phyloP scores from a whole-genome alignment of 2,797 vertebrate genomes.

The Microtus californicus region DNA sequence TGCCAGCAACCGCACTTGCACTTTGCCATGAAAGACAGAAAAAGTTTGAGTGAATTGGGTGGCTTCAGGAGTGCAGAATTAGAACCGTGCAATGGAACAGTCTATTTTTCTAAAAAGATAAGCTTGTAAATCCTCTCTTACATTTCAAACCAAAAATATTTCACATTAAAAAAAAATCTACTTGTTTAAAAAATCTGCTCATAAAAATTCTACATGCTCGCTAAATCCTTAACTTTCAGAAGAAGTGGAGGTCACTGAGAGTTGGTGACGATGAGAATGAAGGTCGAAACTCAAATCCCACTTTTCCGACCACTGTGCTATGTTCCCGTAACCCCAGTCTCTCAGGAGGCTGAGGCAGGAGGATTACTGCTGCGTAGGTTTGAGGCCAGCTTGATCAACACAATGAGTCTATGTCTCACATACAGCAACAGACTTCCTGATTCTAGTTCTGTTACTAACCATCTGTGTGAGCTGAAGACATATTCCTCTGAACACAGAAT shows the following conservation, averaged over 20 bases:
- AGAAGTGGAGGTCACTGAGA: background rate
- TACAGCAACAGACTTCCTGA: background rate
- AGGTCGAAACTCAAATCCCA: conserved; percentile 48
- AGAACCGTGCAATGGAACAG: background rate
- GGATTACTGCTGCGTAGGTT: background rate
- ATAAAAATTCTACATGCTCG: background rate
- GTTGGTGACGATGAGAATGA: background rate
- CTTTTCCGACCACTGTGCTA: background rate
- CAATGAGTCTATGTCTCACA: background rate
- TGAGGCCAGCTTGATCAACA: background rate
- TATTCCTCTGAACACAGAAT: background rate
- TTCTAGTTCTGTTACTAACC: conserved; percentile 13
- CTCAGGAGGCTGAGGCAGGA: background rate
- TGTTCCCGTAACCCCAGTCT: background rate
- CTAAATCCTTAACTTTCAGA: conserved; percentile 44
- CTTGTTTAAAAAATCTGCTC: background rate
- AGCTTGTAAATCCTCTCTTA: background rate
- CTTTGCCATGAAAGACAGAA: background rate
- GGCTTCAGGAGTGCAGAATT: background rate
- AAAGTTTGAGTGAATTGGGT: background rate
- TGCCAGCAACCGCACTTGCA: background rate
- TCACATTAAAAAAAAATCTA: background rate
- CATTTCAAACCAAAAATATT: conserved; percentile 44
- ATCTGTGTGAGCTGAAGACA: background rate
- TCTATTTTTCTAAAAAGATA: background rate